Base-by-base conservation (phyloP, 2,888 invertebrate species). In the Rhamnusium bicolor region DNA sequence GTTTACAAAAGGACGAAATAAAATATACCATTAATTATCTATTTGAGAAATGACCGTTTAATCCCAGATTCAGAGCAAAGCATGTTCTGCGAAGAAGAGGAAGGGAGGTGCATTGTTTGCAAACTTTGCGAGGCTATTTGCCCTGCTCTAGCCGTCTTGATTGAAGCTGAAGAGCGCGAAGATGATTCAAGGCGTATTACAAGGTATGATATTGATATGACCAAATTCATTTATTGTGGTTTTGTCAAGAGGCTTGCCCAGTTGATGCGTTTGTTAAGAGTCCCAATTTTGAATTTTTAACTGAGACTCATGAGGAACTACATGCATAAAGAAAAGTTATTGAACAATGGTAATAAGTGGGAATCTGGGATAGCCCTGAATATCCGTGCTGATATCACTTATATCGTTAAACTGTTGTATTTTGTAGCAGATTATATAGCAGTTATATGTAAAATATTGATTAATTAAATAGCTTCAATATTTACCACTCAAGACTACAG, bases 171-270 rank as follows among this genome's bases (percentile, higher is more conserved):
- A 87, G 96, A 98, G 84, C 92, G 99, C 76, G 93, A 94, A 21
- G 99, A 99, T 88, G 99, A 99, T 29, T 98, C 98, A 54, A 91
- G 99, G 74, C 91, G 99, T 83, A 99, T 99, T 2, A 99, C 99
- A 0, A 93, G 99, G 77, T 99, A 99, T 86, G 99, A 99, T 89
- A 99, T 99, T 85, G 99, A 99, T 87, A 99, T 99, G 99, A 98
- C 99, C 5, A 99, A 99, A 88, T 99, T 99, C 88, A 99, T 99
- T 88, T 99, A 98, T 87, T 99, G 99, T 87, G 99, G 99, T 98
- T 99, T 87, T 99, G 99, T 87, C 99, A 99, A 90, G 98, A 99
- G 88, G 98, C 98, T 0, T 99, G 98, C 85, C 98, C 98, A 1
- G 98, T 98, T 1, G 98, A 98, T 89, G 98, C 98, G 0, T 98